These are phyloP conservation scores for Drymodes brunneopygia DNA, from an alignment of 2,113 vertebrate genomes.

Conservation along the genomic window DNA sequence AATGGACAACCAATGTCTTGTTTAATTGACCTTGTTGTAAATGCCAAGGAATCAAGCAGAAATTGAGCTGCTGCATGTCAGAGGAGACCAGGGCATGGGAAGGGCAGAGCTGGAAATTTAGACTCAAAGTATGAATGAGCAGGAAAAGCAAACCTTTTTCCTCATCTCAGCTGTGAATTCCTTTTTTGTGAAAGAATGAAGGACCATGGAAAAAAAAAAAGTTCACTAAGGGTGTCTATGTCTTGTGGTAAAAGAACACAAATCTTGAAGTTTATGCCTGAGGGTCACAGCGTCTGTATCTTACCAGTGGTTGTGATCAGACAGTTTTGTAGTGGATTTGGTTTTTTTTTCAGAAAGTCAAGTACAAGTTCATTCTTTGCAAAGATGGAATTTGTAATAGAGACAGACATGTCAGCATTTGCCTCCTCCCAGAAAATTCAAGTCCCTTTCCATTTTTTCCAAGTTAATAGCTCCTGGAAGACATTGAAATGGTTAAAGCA, in stretches of 20 bases:
- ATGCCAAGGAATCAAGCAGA: not conserved
- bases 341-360: not conserved
- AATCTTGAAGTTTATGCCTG: not conserved
- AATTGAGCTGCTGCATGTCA: not conserved
- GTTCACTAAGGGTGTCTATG: not conserved
- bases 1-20: not conserved
- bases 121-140: not conserved
- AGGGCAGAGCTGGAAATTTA: not conserved
- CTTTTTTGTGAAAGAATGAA: not conserved
- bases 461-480: not conserved
- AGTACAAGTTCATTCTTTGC: not conserved
- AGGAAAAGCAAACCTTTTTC: not conserved
- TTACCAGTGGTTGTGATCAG: not conserved
- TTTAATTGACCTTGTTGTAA: constrained; percentile 45
- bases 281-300: not conserved
- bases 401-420: not conserved
- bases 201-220: not conserved
- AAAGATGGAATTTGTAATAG: not conserved
- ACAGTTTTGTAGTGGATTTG: not conserved
- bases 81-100: not conserved
- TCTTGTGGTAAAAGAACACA: not conserved
- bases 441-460: not conserved
- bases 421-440: not conserved
- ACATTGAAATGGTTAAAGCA: not conserved
- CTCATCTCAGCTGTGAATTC: not conserved